phyloP scores from a whole-genome alignment of 2,797 vertebrate genomes.

The Mastacembelus armatus region DNA sequence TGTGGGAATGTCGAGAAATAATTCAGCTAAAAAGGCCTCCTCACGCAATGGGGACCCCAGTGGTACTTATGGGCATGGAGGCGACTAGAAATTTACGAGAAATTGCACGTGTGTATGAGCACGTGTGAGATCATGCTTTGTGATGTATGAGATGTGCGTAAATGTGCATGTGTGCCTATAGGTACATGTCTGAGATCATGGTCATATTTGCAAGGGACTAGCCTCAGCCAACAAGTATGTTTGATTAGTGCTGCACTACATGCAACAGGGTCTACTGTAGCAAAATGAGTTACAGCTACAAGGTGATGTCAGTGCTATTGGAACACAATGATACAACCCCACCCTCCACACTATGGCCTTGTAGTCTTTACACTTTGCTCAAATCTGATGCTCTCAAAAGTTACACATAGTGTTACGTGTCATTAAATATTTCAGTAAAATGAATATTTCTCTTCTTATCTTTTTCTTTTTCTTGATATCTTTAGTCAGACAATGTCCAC shows the following conservation, averaged over 20 bases:
- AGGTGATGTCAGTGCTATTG: conserved; percentile 75
- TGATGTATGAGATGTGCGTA: conserved; percentile 45
- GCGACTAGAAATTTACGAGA: conserved; percentile 55
- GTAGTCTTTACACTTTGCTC: conserved; percentile 21
- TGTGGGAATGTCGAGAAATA: conserved; percentile 75
- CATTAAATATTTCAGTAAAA: conserved; percentile 10
- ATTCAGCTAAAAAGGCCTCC: conserved; percentile 52
- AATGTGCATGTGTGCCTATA: conserved; percentile 56
- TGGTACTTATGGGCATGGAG: conserved; percentile 62
- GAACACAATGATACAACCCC: conserved; percentile 61
- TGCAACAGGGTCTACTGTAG: conserved; percentile 55
- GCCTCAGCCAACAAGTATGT: conserved; percentile 72
- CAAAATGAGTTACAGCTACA: conserved; percentile 70
- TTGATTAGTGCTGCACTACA: conserved; percentile 72
- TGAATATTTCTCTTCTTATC: not conserved
- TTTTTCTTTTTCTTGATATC: too few relatives aligned
- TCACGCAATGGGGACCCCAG: conserved; percentile 72
- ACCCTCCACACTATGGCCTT: conserved; percentile 58
- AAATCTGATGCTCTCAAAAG: conserved; percentile 8
- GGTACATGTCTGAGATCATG: conserved; percentile 65
- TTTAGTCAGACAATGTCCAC: too few relatives aligned
- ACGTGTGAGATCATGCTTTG: conserved; percentile 66
- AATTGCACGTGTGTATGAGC: conserved; percentile 36
- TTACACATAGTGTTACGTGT: not conserved
- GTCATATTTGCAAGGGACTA: conserved; percentile 37